phyloP scores from a whole-genome alignment of 2,113 vertebrate genomes.

The Megaleporinus macrocephalus region DNA sequence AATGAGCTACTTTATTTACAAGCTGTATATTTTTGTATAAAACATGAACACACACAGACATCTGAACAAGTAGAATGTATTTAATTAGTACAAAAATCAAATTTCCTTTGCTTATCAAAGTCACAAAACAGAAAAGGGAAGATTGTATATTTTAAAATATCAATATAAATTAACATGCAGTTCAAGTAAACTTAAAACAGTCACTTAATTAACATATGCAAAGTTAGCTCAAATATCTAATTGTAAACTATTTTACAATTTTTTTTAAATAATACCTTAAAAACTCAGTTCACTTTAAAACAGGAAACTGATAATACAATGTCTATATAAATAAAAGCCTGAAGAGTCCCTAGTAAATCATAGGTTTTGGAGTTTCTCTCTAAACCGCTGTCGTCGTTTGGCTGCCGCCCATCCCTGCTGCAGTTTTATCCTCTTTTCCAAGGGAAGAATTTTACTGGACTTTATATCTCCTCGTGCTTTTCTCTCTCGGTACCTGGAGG shows the following conservation, averaged over 20 bases:
- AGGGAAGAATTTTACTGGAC: slow-evolving; percentile 22
- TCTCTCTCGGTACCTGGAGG: slow-evolving; percentile 34
- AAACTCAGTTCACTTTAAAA: not conserved
- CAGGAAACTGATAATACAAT: not conserved
- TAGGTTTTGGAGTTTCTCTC: not conserved
- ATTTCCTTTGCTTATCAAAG: no score
- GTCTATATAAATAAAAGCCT: not conserved
- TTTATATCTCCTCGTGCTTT: slow-evolving; percentile 21
- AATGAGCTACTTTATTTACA: no score
- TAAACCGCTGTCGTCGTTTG: slow-evolving; percentile 18
- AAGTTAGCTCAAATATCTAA: no score
- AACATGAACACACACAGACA: no score
- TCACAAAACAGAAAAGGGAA: no score
- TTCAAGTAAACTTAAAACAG: no score
- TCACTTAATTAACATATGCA: no score
- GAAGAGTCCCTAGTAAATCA: not conserved
- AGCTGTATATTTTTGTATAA: no score
- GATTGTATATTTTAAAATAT: no score
- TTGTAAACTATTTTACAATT: not conserved
- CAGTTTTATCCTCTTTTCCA: slow-evolving; percentile 36
- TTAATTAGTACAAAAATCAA: no score
- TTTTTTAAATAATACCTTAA: not conserved
- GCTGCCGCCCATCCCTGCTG: slow-evolving; percentile 32
- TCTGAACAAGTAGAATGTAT: no score
- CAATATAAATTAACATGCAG: no score